phyloP scores from a whole-genome alignment of 2,113 vertebrate species.

The Poeciliopsis prolifica region DNA sequence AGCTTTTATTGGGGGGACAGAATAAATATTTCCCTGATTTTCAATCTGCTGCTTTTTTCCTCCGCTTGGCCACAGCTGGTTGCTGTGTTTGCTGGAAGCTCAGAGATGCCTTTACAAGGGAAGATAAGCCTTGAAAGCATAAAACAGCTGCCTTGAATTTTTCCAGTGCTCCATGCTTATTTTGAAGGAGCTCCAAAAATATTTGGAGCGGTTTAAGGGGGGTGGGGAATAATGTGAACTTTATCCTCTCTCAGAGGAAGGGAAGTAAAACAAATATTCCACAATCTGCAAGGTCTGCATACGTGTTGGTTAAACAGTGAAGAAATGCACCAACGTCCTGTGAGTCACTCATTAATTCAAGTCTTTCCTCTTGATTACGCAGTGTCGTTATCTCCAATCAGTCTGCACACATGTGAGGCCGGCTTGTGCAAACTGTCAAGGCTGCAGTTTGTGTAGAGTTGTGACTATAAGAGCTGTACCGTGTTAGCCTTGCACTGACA shows the following conservation, averaged over 20 bases:
- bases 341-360: conserved; percentile 31
- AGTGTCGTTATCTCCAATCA: conserved; percentile 43
- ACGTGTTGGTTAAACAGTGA: conserved; percentile 36
- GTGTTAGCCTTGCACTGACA: conserved; percentile 65
- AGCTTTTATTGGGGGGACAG: conserved; percentile 36
- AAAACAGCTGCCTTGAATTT: conserved; percentile 72
- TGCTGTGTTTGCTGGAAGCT: conserved; percentile 62
- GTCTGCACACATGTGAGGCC: conserved; percentile 41
- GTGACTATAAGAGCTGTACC: conserved; percentile 49
- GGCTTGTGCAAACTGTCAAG: conserved; percentile 56
- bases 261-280: conserved; percentile 47
- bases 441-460: conserved; percentile 60
- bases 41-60: conserved; percentile 43
- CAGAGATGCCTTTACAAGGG: conserved; percentile 67
- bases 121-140: conserved; percentile 70
- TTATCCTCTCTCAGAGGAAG: conserved; percentile 61
- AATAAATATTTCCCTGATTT: conserved; percentile 51
- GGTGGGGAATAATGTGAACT: conserved; percentile 57
- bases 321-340: conserved; percentile 20
- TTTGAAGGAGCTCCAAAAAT: conserved; percentile 72
- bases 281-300: conserved; percentile 51
- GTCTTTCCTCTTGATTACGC: conserved; percentile 38
- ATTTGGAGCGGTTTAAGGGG: conserved; percentile 61
- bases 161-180: conserved; percentile 63
- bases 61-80: conserved; percentile 58